A percentile compares a stretch with the other conserved stretches of the same genome.
phyloP scores from a whole-genome alignment of 2,113 vertebrate genomes.

The Chrysemys picta region DNA sequence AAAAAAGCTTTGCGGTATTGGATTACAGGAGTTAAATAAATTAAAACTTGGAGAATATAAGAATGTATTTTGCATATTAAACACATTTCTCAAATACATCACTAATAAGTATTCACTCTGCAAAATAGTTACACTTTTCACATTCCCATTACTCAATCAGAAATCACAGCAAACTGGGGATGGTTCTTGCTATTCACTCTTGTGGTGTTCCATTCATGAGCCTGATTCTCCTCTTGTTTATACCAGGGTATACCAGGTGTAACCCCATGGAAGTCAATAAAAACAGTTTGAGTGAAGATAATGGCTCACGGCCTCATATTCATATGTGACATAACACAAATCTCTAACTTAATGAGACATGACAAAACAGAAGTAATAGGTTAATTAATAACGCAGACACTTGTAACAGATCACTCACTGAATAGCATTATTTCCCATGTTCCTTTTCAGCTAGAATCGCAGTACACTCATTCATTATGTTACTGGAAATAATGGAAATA shows the following conservation, averaged over 20 bases:
- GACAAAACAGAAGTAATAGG: neutral
- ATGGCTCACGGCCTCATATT: neutral
- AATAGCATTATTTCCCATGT: neutral
- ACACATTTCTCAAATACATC: neutral
- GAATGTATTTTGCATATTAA: neutral
- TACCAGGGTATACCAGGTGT: neutral
- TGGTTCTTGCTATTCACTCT: neutral
- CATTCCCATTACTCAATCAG: neutral
- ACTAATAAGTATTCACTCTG: neutral
- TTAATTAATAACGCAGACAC: neutral
- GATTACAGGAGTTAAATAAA: neutral
- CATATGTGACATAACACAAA: neutral
- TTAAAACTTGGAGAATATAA: neutral
- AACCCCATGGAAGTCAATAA: rapidly evolving
- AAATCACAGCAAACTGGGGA: neutral
- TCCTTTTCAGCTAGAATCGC: neutral
- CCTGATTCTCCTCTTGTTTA: neutral
- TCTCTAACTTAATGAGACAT: neutral
- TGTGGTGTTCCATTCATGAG: neutral
- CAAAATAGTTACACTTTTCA: neutral
- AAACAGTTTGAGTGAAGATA: neutral
- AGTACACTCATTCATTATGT: neutral
- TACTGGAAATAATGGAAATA: neutral
- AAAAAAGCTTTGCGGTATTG: neutral
- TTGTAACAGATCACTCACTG: neutral